Conservation (phyloP, 2,888 invertebrate genomes). For the Eupithecia pulchellata region DNA sequence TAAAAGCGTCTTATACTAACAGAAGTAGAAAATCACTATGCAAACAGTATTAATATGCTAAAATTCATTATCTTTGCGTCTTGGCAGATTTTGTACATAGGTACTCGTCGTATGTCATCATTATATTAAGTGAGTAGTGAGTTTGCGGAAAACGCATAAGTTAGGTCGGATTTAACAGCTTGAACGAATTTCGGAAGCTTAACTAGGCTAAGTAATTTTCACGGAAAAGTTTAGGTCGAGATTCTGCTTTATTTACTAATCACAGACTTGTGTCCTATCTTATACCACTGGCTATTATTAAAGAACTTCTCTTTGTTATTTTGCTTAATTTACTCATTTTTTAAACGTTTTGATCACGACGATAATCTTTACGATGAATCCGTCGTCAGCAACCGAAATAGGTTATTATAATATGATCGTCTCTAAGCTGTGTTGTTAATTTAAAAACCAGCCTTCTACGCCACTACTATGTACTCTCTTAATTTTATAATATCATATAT, state of each 20-base stretch:
- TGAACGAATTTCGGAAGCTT: conserved; percentile 45
- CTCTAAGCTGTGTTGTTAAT: background rate
- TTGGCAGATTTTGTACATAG: conserved; percentile 25
- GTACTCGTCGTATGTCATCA: conserved; percentile 18
- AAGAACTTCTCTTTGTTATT: background rate
- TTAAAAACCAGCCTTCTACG: background rate
- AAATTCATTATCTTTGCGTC: background rate
- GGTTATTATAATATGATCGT: background rate
- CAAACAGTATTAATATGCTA: background rate
- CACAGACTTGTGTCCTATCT: background rate
- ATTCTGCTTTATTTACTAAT: conserved; percentile 9
- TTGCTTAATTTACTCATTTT: background rate
- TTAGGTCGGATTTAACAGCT: conserved; percentile 44
- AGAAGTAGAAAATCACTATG: background rate
- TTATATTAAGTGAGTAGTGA: conserved; percentile 39
- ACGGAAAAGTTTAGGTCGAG: conserved; percentile 23
- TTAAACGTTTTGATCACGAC: background rate
- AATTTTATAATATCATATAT: no score
- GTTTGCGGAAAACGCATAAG: conserved; percentile 44
- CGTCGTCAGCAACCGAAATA: background rate
- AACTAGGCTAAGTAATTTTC: conserved; percentile 40
- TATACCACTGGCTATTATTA: background rate
- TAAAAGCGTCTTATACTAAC: no score
- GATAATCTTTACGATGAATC: background rate
- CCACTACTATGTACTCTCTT: no score